Evolutionary conservation across 2,797 vertebrate genomes (phyloP), one percentile per base, ranked within the genome.

Genomic region (Gallinago stenura): DNA sequence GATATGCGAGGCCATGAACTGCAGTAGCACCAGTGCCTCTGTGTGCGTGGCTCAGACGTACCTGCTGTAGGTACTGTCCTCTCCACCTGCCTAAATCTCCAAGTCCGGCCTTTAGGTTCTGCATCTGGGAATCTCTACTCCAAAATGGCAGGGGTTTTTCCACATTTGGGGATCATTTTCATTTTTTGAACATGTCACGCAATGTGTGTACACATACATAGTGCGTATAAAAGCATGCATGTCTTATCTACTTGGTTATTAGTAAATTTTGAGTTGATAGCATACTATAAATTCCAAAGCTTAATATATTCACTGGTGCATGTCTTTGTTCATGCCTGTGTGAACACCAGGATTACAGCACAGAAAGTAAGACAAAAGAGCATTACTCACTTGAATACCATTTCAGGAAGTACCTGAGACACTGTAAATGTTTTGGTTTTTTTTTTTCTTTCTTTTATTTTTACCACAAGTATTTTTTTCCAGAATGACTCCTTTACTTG

Each of bases 331-430:
- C 71, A 48, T 95, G 93, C 89, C 90, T 92, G 35, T 93, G 83
- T 95, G 94, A 89, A 90, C 83, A 80, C 1, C 68, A 45, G 95
- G 91, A 95, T 95, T 95, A 82, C 37, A 1, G 39, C 0, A 1
- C 76, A 91, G 80, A 95, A 95, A 94, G 84, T 92, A 94, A 97
- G 92, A 95, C 94, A 96, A 81, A 95, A 95, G 86, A 80, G 65
- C 78, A 33, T 93, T 95, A 89, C 58, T 95, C 88, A 90, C 81
- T 95, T 76, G 68, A 90, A 89, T 95, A 62, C 54, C 54, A 80
- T 89, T 94, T 95, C 81, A 85, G 94, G 94, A 97, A 95, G 92
- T 96, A 96, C 92, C 86, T 94, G 94, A 95, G 92, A 97, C 91
- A 80, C 65, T 81, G 41, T 80, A 83, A 80, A 71, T 68, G 62